Base-by-base conservation (phyloP, 1,140 invertebrate species). In the Trypoxylus dichotomus region DNA sequence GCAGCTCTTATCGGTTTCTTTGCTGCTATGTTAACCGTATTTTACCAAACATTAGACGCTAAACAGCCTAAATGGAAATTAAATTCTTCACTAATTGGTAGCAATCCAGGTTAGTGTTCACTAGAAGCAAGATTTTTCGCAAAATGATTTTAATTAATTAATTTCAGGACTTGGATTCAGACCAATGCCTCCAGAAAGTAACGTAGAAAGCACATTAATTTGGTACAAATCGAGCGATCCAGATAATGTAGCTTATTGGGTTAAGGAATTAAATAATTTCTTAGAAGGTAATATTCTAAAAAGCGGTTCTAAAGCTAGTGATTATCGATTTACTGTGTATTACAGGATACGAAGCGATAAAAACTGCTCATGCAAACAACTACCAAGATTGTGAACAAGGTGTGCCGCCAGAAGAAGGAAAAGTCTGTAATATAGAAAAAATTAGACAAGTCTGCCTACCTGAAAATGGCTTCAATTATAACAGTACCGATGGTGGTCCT, bases 141-240 rank as follows among this genome's bases (percentile, higher is more conserved):
- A 41, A 41, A 19, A 15, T n/a, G 27, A 27, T 5, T 71, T 32
- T 76, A 15, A 76, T 3, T n/a, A 54, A 80, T 79, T 54, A 77
- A n/a, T 84, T 87, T n/a, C 78, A 94, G 94, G 95, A 79, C 89
- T 98, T 73, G 97, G 96, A 78, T 98, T 97, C 87, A 90, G 96
- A 77, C 97, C 97, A 11, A 91, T 94, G 87, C 96, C 97, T 3
- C 92, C 94, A 73, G 85, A 88, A 7, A 90, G 90, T 24, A 95
- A 97, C 85, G 93, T 97, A 68, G 94, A 96, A 81, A 97, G 95
- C 86, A 97, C 96, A 24, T 90, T 98, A 63, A 96, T 99, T 84
- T 96, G 95, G 93, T 98, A 97, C 88, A 94, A 92, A 83, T 92
- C 91, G 58, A 92, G 91, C 6, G 90, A 94, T 75, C 88, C 89